Evolutionary conservation across 1,140 invertebrate species (phyloP), one percentile per base, ranked within the genome.

Genomic region (Arion vulgaris): DNA sequence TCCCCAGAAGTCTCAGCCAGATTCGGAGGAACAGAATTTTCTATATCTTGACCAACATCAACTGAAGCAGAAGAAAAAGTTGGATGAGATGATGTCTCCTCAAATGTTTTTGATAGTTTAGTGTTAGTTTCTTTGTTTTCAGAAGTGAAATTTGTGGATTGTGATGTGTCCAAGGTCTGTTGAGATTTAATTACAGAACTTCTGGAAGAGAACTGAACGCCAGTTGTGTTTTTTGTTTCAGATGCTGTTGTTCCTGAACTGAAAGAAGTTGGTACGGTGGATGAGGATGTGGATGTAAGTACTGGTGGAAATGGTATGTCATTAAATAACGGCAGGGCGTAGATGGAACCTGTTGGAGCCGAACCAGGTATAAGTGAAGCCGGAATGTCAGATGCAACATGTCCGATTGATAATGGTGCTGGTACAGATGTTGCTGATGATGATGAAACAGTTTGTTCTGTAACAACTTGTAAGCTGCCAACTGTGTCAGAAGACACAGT

Each of bases 1-100:
- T 79, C 72, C 49, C 76, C 80, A 80, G 68, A 85, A 66, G 4
- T 66, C 2, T 66, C 62, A 28, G 57, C 83, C 53, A 68, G 83
- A 73, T 83, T 80, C 49, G 84, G 84, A n/a, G 82, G 77, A 19
- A 69, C 32, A n/a, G 28, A 2, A 66, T n/a, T 17, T 32, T 11
- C 62, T 28, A 66, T 2, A 66, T n/a, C 28, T 66, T 32, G n/a
- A 23, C 28, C 28, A 66, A 5, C 17, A 34, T 34, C 62, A 5
- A 13, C 1, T n/a, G 62, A 66, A 7, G 51, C 71, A 9, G 71
- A 32, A 4, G 17, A 53, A 28, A 15, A 28, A n/a, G n/a, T n/a
- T n/a, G n/a, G n/a, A n/a, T n/a, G n/a, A 4, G 45, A 51, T 19
- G 26, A 57, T n/a, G 26, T 57, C 53, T 57, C 53, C 41, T 45